Percentiles rank a stretch among this genome's conserved stretches.
phyloP scores from a whole-genome alignment of 2,888 invertebrate genomes.

The Therioaphis trifolii region DNA sequence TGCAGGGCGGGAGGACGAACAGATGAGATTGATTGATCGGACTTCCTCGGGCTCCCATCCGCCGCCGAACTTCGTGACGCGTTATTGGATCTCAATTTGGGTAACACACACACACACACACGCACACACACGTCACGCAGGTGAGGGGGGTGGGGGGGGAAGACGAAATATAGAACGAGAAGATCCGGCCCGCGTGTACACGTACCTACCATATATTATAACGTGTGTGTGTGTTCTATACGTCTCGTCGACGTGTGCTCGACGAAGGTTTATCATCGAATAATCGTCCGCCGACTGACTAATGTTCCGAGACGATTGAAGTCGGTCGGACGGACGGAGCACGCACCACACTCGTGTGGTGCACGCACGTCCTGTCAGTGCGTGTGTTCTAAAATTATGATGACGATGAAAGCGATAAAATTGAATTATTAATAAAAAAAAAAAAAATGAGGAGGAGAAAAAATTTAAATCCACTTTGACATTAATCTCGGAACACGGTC shows the following conservation, averaged over 20 bases:
- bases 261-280: neutral
- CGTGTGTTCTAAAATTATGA: neutral
- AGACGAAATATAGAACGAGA: neutral
- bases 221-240: neutral
- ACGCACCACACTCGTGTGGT: too few species aligned
- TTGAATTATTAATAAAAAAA: neutral
- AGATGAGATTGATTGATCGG: conserved; percentile 47
- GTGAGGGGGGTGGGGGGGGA: neutral
- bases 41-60: conserved; percentile 4
- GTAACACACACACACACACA: too few species aligned
- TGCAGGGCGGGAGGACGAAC: neutral
- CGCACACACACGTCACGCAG: neutral
- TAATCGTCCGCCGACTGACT: conserved; percentile 1
- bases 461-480: neutral
- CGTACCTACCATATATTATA: too few species aligned
- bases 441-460: neutral
- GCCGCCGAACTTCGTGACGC: conserved; percentile 22
- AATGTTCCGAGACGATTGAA: neutral
- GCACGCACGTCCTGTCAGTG: neutral
- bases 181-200: neutral
- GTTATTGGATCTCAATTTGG: conserved; percentile 45
- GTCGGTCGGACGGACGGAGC: too few species aligned
- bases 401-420: neutral
- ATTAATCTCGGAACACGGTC: neutral
- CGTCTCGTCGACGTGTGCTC: neutral